Conservation (phyloP, 2,797 vertebrate genomes). For the Thamnophis elegans region DNA sequence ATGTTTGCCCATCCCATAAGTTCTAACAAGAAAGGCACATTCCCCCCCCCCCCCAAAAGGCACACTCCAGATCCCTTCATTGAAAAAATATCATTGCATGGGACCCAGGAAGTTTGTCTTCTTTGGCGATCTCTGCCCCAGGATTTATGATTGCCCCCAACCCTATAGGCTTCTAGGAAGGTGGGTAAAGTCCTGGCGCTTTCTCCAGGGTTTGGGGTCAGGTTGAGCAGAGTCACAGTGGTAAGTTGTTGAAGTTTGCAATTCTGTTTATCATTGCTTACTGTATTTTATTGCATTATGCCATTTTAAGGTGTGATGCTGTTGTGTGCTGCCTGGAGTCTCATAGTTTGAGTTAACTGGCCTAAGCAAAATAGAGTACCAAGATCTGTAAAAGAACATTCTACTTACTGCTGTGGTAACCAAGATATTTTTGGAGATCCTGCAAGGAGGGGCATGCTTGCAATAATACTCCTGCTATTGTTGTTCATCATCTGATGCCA, state of each 20-base stretch:
- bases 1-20: background rate
- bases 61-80: background rate
- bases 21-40: background rate
- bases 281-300: background rate
- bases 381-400: background rate
- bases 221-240: background rate
- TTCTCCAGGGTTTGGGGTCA: background rate
- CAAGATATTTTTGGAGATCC: background rate
- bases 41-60: too few species aligned
- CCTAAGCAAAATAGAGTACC: background rate
- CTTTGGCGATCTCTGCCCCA: background rate
- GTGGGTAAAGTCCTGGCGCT: background rate
- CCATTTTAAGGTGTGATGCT: background rate
- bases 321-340: background rate
- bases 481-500: background rate
- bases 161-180: background rate
- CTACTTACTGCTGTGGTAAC: background rate
- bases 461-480: background rate
- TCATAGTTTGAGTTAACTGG: background rate
- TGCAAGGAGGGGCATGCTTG: background rate
- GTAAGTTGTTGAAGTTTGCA: background rate
- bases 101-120: background rate
- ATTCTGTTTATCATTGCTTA: background rate
- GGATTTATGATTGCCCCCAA: background rate
- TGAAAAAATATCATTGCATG: background rate